A percentile compares a stretch with the other conserved stretches of the same genome.
Evolutionary conservation across 1,140 invertebrate genomes (phyloP).

Genomic region (Drosophila sp.): DNA sequence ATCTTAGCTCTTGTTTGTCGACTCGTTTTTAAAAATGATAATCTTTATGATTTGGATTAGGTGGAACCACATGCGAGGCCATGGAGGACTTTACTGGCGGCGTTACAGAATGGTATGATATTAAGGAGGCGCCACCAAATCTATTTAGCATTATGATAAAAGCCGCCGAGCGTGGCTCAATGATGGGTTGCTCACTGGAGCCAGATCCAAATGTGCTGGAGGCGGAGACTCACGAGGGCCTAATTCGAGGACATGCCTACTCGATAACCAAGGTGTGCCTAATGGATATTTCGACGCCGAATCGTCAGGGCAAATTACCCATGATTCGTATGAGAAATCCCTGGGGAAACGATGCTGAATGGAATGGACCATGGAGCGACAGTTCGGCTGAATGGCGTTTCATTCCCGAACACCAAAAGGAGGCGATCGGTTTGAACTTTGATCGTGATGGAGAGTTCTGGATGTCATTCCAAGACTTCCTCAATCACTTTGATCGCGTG

Average conservation of each 20-base stretch:
- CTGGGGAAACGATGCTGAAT: conserved; percentile 99
- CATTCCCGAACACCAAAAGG: conserved; percentile 94
- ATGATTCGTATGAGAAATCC: conserved; percentile 95
- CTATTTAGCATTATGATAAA: conserved; percentile 96
- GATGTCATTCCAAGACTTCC: conserved; percentile 95
- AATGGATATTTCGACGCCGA: conserved; percentile 94
- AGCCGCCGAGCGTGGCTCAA: conserved; percentile 95
- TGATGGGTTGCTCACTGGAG: conserved; percentile 99
- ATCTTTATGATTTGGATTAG: conserved; percentile 78
- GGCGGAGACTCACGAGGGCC: conserved; percentile 93
- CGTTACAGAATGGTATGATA: conserved; percentile 97
- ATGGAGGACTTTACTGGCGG: conserved; percentile 99
- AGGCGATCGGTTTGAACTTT: conserved; percentile 95
- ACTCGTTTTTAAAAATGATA: not conserved
- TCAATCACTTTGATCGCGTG: conserved; percentile 88
- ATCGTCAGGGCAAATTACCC: conserved; percentile 91
- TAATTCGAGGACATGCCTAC: conserved; percentile 98
- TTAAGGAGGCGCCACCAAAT: conserved; percentile 93
- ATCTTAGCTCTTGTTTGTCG: not conserved
- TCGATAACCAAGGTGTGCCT: conserved; percentile 96
- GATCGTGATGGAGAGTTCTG: conserved; percentile 99
- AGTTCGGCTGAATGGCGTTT: conserved; percentile 96
- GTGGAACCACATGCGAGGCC: conserved; percentile 98
- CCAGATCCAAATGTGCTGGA: conserved; percentile 95
- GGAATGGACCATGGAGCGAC: conserved; percentile 99